These are phyloP conservation scores for Cephalopachus bancanus DNA, from an alignment of 2,797 vertebrate genomes.

Conservation along the genomic window DNA sequence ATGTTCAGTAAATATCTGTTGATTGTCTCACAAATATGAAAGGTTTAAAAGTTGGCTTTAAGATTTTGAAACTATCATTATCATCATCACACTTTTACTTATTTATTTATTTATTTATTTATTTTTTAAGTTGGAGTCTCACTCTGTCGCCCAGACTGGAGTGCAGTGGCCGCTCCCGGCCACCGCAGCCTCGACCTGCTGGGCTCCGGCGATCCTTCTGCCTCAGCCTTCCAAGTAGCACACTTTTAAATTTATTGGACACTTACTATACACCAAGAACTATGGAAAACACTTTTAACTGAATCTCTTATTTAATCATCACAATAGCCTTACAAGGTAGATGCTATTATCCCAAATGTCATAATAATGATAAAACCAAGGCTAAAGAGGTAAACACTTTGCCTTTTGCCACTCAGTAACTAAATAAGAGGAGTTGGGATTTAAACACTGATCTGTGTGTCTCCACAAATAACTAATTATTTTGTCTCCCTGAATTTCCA, in stretches of 20 bases:
- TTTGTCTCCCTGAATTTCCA: background rate
- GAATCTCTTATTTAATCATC: background rate
- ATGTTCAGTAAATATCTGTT: background rate
- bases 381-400: background rate
- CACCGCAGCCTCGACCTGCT: too few relatives aligned
- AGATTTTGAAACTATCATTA: background rate
- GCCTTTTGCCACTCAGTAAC: background rate
- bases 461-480: background rate
- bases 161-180: too few relatives aligned
- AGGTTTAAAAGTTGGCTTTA: background rate
- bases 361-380: background rate
- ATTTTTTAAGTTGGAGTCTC: too few relatives aligned
- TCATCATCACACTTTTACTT: background rate
- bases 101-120: too few relatives aligned
- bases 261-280: background rate
- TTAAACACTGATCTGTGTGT: background rate
- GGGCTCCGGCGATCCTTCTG: too few relatives aligned
- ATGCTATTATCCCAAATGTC: background rate
- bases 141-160: too few relatives aligned
- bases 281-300: background rate
- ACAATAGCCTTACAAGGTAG: background rate
- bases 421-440: slow-evolving; percentile 11
- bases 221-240: background rate
- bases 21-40: slow-evolving; percentile 24
- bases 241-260: background rate